Base-by-base conservation (phyloP, 2,113 vertebrate species). In the Prunella himalayana region DNA sequence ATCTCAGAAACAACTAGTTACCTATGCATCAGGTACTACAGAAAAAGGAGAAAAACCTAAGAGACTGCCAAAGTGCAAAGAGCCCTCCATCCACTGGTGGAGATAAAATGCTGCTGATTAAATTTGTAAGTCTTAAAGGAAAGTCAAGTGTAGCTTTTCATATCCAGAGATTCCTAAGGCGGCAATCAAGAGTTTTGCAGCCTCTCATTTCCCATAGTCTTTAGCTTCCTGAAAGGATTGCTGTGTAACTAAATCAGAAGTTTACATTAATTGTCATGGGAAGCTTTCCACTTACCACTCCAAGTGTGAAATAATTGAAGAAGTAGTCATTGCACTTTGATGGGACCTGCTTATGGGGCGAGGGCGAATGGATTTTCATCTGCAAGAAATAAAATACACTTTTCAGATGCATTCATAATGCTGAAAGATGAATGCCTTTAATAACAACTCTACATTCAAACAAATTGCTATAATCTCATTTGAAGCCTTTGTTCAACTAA, bases 251-350 rank as follows among this genome's bases (percentile, higher is more conserved):
- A 66, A 66, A 82, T 31, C 49, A 75, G 57, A 80, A 33, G 19
- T 47, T 61, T 2, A 42, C 15, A 33, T 3, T 3, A 37, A 45
- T 59, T 81, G 61, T 41, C 82, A 47, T 92, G 4, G 16, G 51
- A 92, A 90, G 39, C 41, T 70, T 94, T 33, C 25, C 78, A 99
- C 99, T 96, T 98, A 99, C 99, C 99, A 99, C 98, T 97, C 99
- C 99, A 9, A 99, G 98, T 31, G 99, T 99, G 98, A 99, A 99
- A 95, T 99, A 99, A 97, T 99, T 99, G 98, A 99, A 99, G 98
- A 99, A 99, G 98, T 99, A 99, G 98, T 99, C 99, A 90, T 99
- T 99, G 98, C 99, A 99, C 98, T 99, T 99, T 14, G 99, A 99
- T 51, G 99, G 99, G 92, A 99, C 99, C 97, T 99, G 99, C 96